These are phyloP conservation scores for Umimayanthus chanpuru DNA, from an alignment of 92 coral and sea anemone species.

Conservation along the genomic window DNA sequence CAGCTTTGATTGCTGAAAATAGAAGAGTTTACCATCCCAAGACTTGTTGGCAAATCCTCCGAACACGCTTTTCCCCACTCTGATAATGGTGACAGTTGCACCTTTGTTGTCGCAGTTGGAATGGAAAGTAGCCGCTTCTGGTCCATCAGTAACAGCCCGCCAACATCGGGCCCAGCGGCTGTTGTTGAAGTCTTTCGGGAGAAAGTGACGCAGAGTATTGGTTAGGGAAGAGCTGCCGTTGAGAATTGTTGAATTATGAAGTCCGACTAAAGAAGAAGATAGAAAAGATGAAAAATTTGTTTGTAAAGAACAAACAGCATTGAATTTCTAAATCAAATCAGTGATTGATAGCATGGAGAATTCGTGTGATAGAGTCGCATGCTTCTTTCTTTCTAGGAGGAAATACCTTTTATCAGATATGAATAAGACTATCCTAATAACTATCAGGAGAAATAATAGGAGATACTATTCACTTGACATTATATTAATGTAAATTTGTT, in stretches of 20 bases:
- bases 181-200: not conserved
- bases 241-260: not conserved
- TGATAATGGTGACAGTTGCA: not conserved
- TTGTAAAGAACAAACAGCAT: too few relatives aligned
- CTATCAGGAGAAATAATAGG: too few relatives aligned
- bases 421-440: too few relatives aligned
- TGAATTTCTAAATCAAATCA: too few relatives aligned
- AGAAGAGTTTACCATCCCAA: not conserved
- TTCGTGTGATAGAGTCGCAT: too few relatives aligned
- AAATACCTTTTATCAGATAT: too few relatives aligned
- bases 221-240: not conserved
- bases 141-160: not conserved
- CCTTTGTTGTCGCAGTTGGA: not conserved
- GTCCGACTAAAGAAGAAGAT: not conserved
- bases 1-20: not conserved
- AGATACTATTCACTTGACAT: too few relatives aligned
- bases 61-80: not conserved
- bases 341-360: too few relatives aligned
- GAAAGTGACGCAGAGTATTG: not conserved
- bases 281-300: too few relatives aligned
- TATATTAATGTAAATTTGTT: too few relatives aligned
- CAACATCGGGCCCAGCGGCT: conserved; percentile 6
- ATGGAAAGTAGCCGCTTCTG: not conserved
- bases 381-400: too few relatives aligned
- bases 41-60: not conserved